A percentile compares a stretch with the other conserved stretches of the same genome.
phyloP scores from a whole-genome alignment of 1,140 invertebrate genomes.

The Hycleus cichorii region DNA sequence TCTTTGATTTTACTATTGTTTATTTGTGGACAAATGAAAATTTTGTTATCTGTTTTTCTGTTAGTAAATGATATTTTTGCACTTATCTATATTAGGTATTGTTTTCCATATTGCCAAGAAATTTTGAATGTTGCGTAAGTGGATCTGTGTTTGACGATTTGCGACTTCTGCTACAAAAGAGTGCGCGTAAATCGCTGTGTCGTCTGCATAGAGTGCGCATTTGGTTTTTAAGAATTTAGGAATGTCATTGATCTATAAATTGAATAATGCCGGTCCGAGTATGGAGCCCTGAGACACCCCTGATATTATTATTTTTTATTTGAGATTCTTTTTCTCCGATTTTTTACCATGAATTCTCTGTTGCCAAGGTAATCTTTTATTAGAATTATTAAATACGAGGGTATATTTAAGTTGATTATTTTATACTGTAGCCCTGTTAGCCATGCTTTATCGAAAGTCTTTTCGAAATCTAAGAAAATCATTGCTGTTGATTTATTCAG shows the following conservation, averaged over 20 bases:
- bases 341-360: conserved; percentile 21
- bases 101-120: no score
- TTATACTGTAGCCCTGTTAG: conserved; percentile 32
- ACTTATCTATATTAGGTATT: conserved; percentile 10
- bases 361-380: conserved; percentile 22
- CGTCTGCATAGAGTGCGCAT: no score
- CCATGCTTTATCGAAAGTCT: conserved; percentile 37
- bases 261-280: no score
- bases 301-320: neutral
- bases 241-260: conserved; percentile 19
- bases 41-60: conserved; percentile 12
- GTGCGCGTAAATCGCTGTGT: conserved; percentile 10
- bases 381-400: conserved; percentile 19
- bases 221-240: conserved; percentile 28
- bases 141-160: conserved; percentile 5
- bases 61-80: conserved; percentile 4
- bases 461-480: conserved; percentile 31
- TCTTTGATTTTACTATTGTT: conserved; percentile 17
- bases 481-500: conserved; percentile 14
- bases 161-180: conserved; percentile 4
- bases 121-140: no score
- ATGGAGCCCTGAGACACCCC: no score
- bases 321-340: conserved; percentile 16
- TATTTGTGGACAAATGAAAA: conserved; percentile 6
- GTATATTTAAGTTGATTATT: conserved; percentile 16